Percentiles rank a stretch among this genome's conserved stretches.
phyloP scores from a whole-genome alignment of 1,140 invertebrate species.

The Zaprionus lachaisei region DNA sequence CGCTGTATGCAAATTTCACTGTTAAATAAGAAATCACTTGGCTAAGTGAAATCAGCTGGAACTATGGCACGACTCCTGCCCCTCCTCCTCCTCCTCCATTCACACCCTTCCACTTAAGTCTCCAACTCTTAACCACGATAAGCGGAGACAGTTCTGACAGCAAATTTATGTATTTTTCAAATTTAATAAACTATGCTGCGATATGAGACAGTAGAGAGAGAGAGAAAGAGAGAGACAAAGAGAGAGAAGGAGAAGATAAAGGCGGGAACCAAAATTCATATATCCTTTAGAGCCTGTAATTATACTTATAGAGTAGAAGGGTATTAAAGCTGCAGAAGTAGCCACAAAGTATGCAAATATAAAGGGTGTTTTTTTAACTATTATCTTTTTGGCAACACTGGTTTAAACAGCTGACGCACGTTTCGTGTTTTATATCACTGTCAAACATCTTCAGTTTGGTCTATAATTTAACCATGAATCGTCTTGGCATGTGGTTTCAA shows the following conservation, averaged over 20 bases:
- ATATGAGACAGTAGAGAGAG: background rate
- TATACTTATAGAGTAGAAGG: background rate
- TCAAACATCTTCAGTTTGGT: too few species aligned
- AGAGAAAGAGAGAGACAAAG: too few species aligned
- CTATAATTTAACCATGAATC: too few species aligned
- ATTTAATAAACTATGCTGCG: constrained; percentile 8
- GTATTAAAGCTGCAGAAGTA: too few species aligned
- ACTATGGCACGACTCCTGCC: background rate
- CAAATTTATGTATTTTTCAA: constrained; percentile 8
- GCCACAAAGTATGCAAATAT: too few species aligned
- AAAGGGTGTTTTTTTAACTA: too few species aligned
- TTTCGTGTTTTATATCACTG: too few species aligned
- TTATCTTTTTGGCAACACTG: too few species aligned
- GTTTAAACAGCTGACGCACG: too few species aligned
- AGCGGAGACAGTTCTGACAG: background rate
- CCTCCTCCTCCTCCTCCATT: background rate
- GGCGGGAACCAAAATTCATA: background rate
- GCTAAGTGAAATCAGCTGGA: constrained; percentile 42
- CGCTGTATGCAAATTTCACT: constrained; percentile 41
- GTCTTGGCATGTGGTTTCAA: too few species aligned
- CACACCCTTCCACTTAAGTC: too few species aligned
- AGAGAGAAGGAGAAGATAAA: background rate
- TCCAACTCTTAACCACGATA: background rate
- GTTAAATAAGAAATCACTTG: constrained; percentile 40
- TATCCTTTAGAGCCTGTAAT: background rate